A percentile compares a stretch with the other conserved stretches of the same genome.
These are phyloP conservation scores for Troilus luridus DNA, from an alignment of 2,888 invertebrate genomes.

Conservation along the genomic window DNA sequence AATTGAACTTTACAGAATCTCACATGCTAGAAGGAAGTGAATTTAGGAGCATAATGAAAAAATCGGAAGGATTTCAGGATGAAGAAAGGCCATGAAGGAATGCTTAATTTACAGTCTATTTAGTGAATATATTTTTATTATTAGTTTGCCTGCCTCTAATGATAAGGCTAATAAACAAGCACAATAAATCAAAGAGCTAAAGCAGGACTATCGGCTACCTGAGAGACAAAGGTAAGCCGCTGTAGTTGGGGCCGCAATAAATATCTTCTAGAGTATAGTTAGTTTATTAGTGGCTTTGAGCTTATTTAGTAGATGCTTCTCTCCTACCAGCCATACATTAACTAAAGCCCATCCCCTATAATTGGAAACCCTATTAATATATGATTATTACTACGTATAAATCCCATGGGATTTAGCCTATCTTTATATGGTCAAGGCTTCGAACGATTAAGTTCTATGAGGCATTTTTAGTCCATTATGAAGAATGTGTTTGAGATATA, in stretches of 20 bases:
- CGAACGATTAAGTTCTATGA: not conserved
- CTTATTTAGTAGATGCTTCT: conserved; percentile 5
- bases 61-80: no score
- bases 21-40: no score
- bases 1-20: no score
- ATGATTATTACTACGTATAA: conserved; percentile 17
- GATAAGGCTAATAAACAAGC: conserved; percentile 3
- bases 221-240: not conserved
- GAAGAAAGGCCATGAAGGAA: no score
- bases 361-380: conserved; percentile 24
- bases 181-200: not conserved
- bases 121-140: no score
- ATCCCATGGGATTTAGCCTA: conserved; percentile 20
- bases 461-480: not conserved
- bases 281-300: conserved; percentile 30
- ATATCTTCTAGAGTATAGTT: conserved; percentile 13
- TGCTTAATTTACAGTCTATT: no score
- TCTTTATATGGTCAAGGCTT: conserved; percentile 12
- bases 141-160: not conserved
- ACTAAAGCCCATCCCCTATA: not conserved
- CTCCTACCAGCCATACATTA: not conserved
- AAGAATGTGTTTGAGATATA: not conserved
- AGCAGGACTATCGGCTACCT: not conserved
- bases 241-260: not conserved
- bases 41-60: no score